Percentiles rank a stretch among this genome's conserved stretches.
phyloP scores from a whole-genome alignment of 2,797 vertebrate genomes.

The Xenopus petersii region DNA sequence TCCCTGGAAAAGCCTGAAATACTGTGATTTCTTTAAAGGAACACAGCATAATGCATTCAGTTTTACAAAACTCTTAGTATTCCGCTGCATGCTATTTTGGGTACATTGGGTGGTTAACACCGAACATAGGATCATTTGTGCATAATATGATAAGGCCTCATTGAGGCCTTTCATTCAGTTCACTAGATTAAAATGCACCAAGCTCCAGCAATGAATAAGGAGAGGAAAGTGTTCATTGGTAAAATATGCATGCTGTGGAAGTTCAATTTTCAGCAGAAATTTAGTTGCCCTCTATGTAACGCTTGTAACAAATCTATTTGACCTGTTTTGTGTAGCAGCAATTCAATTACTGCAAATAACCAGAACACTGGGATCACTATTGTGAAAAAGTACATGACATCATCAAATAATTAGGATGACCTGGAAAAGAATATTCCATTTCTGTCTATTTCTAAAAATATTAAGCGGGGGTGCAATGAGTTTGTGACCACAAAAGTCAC shows the following conservation, averaged over 20 bases:
- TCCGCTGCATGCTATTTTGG: slow-evolving; percentile 70
- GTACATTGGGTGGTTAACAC: slow-evolving; percentile 70
- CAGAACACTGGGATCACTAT: neutral
- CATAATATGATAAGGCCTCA: slow-evolving; percentile 68
- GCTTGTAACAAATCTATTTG: slow-evolving; percentile 19
- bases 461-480: too few species aligned
- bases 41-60: slow-evolving; percentile 57
- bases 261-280: slow-evolving; percentile 64
- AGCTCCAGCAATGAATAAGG: slow-evolving; percentile 70
- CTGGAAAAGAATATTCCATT: neutral
- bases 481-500: too few species aligned
- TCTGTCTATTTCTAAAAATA: too few species aligned
- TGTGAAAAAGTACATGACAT: neutral
- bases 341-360: neutral
- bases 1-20: slow-evolving; percentile 33
- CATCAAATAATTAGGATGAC: neutral
- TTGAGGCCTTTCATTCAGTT: slow-evolving; percentile 69
- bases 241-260: slow-evolving; percentile 60
- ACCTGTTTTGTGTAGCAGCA: neutral
- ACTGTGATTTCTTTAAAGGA: slow-evolving; percentile 45
- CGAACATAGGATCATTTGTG: slow-evolving; percentile 91
- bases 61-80: slow-evolving; percentile 60
- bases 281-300: slow-evolving; percentile 58
- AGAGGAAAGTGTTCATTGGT: slow-evolving; percentile 63
- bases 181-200: slow-evolving; percentile 81